phyloP scores from a whole-genome alignment of 2,888 invertebrate species.

The Hydrotaea cyrtoneurina region DNA sequence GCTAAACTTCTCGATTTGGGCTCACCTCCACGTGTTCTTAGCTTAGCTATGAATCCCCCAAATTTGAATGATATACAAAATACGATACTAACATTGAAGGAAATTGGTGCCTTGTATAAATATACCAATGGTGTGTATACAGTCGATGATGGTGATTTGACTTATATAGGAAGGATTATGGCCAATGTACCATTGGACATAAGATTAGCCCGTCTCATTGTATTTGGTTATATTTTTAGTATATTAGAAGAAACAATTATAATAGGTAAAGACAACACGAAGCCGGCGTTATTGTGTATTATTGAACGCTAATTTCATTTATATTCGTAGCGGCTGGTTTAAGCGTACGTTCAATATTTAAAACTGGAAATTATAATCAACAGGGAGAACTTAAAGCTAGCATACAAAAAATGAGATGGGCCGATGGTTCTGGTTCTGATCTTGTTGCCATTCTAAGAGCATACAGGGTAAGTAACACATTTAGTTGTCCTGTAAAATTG shows the following conservation, averaged over 20 bases:
- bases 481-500: not conserved
- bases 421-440: slow-evolving; percentile 90
- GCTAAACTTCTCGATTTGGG: slow-evolving; percentile 92
- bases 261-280: no score
- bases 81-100: slow-evolving; percentile 90
- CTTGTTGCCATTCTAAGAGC: slow-evolving; percentile 90
- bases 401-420: slow-evolving; percentile 90
- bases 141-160: slow-evolving; percentile 91
- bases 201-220: slow-evolving; percentile 89
- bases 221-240: slow-evolving; percentile 92
- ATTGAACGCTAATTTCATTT: no score
- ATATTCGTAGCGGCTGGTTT: slow-evolving; percentile 87
- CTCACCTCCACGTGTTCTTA: slow-evolving; percentile 89
- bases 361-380: slow-evolving; percentile 80
- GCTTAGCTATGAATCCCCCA: slow-evolving; percentile 93
- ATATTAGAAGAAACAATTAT: slow-evolving; percentile 91
- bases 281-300: no score
- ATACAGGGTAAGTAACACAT: slow-evolving; percentile 83
- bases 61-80: slow-evolving; percentile 89
- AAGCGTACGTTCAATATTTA: slow-evolving; percentile 90
- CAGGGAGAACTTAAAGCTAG: slow-evolving; percentile 85
- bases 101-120: slow-evolving; percentile 89
- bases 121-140: slow-evolving; percentile 82
- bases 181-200: slow-evolving; percentile 91
- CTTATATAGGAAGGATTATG: slow-evolving; percentile 92